Evolutionary conservation across 2,113 vertebrate genomes (phyloP), one percentile per base, ranked within the genome.

Genomic region (Balaeniceps rex): DNA sequence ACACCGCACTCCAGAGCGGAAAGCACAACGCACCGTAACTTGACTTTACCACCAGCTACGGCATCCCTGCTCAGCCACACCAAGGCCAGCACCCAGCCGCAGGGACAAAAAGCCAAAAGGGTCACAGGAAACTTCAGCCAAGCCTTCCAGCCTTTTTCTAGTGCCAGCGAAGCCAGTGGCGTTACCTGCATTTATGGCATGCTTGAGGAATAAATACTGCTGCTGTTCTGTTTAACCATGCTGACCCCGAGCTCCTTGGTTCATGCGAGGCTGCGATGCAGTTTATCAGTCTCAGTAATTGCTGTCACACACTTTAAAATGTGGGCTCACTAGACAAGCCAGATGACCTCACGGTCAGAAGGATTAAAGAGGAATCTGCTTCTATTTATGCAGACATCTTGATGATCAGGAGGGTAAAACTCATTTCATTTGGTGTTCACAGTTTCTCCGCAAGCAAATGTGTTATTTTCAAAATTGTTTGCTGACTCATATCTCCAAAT

Each of bases 1-100:
- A 26, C 31, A 16, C 16, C 42, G 2, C 11, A 1, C 49, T 11
- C 21, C 25, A 0, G 47, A 51, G 70, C n/a, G 4, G 61, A 14
- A 22, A 12, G 42, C 55, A 5, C 28, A n/a, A 40, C 23, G 0
- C 7, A 5, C 33, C 5, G 1, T 4, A 5, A 24, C 19, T 11
- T 6, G 31, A 10, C 13, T 64, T 34, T 4, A 15, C 47, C 44
- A 5, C 70, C 86, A 7, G 47, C 18, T 3, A 3, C 1, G 19
- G 55, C 71, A 52, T 9, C 76, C 25, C 77, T 44, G 26, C 71
- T 21, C 40, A 1, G 68, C 82, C 58, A 9, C 31, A 3, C 16
- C 55, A 11, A 1, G 15, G 78, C 61, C 38, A 51, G 61, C 44
- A 25, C 17, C 17, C 3, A 11, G 46, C 60, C n/a, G 19, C 16